Base-by-base conservation (phyloP, 1,140 invertebrate genomes). In the Drosophila athabasca region DNA sequence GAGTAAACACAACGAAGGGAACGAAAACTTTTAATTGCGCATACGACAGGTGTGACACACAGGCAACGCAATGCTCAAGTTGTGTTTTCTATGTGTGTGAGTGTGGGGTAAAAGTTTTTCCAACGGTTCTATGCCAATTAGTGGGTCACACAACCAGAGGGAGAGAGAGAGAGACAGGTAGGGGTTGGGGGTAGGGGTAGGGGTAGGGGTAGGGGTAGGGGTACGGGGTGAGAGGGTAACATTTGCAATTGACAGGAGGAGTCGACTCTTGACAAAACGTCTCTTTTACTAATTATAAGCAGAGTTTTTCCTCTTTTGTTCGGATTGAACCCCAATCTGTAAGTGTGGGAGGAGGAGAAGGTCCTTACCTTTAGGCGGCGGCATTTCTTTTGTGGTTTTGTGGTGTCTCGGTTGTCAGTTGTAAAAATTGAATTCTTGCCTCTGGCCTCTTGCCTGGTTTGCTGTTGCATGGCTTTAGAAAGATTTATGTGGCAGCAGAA, bases 391-490 rank as follows among this genome's bases (percentile, higher is more conserved):
- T 74, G 70, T 62, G 71, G 71, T 74, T 71, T 55, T 26, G 54
- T 62, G 69, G 71, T 82, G 83, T 76, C 75, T 82, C 64, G 72
- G 65, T 65, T 85, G 82, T 87, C 82, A 85, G 73, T 76, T 75
- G 70, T 65, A 72, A 87, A 87, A 87, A 87, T 85, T 81, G 78
- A 85, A 85, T 85, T 87, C 75, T 82, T 78, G 35, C 31, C 31
- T 31, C 29, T 9, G 8, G 29, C 31, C 31, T 39, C 11, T 31
- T 31, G 77, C 55, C 65, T 50, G 74, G 79, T 75, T 68, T 74
- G 78, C 87, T 78, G 31, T 2, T 87, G 35, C 35, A 39, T 76
- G 71, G 79, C 71, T 88, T 88, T 82, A 83, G 76, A 83, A 82
- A 88, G 83, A 88, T 88, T 88, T 88, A 88, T 88, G 61, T 64